A percentile compares a stretch with the other conserved stretches of the same genome.
Conservation (phyloP, 2,888 invertebrate species). For the Chrysolina americana region DNA sequence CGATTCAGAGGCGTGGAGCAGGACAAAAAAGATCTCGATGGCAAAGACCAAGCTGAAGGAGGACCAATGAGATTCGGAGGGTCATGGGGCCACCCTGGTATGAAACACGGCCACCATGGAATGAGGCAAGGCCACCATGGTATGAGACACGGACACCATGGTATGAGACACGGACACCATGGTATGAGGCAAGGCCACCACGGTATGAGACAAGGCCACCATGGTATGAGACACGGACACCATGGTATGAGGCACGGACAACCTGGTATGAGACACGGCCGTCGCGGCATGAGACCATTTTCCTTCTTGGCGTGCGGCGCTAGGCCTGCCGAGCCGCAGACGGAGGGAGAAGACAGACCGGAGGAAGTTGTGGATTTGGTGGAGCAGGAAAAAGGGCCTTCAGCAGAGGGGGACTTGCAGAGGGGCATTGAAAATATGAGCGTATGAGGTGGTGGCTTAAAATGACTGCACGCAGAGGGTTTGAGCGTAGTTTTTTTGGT, state of each 20-base stretch:
- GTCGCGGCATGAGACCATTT: not conserved
- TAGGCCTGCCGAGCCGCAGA: not conserved
- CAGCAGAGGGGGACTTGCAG: conserved; percentile 7
- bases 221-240: not conserved
- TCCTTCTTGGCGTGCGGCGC: not conserved
- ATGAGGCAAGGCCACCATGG: not conserved
- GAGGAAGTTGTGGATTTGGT: conserved; percentile 24
- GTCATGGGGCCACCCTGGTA: not conserved
- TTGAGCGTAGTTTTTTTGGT: not conserved
- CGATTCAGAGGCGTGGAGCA: not conserved
- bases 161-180: not conserved
- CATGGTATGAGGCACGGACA: not conserved
- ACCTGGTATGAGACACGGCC: not conserved
- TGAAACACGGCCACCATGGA: not conserved
- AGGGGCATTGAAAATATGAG: conserved; percentile 17
- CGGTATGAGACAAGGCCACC: not conserved
- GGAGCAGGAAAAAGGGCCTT: not conserved
- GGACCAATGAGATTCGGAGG: not conserved
- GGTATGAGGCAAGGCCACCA: not conserved
- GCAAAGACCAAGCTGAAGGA: not conserved
- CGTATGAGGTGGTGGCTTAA: not conserved
- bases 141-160: not conserved
- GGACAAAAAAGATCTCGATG: not conserved
- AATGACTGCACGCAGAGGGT: not conserved
- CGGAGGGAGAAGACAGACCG: not conserved